Base-by-base conservation (phyloP, 2,888 invertebrate genomes). In the Elmis aenea region DNA sequence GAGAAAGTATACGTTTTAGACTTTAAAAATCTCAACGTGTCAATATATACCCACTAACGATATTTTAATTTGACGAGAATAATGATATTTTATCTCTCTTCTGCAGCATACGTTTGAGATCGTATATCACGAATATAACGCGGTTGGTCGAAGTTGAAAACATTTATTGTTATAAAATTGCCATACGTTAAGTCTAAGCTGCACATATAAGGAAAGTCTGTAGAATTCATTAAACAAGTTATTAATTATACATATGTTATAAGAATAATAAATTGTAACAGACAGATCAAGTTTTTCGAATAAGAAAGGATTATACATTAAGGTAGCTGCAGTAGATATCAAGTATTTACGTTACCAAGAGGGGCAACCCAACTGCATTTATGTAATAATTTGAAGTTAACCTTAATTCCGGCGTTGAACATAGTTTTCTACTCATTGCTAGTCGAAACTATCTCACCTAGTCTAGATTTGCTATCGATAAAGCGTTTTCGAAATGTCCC, bases 221-320 rank as follows among this genome's bases (percentile, higher is more conserved):
- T 13, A 13, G 38, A 33, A 38, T 38, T 38, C 28, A 34, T 39
- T 34, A 39, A 20, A 21, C 11, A 25, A 29, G 27, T 22, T 25
- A 42, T 42, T 42, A 42, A 42, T 42, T 42, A 42, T 38, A 42
- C 33, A 42, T 42, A 20, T 30, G 33, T 41, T 35, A 32, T 36
- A 31, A 36, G 41, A 27, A 33, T 33, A 29, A 33, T 29, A 41
- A 36, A 27, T 36, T 36, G 32, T 36, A 36, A 28, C 35, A 32
- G 28, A 36, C 27, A 26, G 32, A 41, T 41, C 11, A 14, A 35
- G 31, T 34, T 38, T 38, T 22, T 27, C 13, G 30, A 33, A 26
- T 15, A 30, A 31, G 26, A 26, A 33, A 13, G 3, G 31, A 15
- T 32, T 26, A 34, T 35, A 26, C 24, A 15, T 25, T 36, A 41